phyloP scores from a whole-genome alignment of 2,888 invertebrate genomes.

The Drosophila longiperda region DNA sequence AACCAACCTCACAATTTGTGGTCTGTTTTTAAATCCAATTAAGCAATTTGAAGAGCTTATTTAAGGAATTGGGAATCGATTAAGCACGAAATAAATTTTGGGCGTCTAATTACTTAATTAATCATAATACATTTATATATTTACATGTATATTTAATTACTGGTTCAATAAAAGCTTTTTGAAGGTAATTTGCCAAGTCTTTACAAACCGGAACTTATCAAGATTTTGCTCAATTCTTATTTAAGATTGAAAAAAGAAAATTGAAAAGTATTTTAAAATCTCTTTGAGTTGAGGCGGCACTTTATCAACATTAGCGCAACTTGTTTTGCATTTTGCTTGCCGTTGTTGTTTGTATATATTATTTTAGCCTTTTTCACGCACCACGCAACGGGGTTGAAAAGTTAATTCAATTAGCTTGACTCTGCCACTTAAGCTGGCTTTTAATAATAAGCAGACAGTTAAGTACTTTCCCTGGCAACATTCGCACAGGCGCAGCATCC shows the following conservation, averaged over 20 bases:
- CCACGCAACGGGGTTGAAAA: slow-evolving; percentile 67
- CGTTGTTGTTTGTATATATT: slow-evolving; percentile 45
- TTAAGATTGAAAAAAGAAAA: slow-evolving; percentile 21
- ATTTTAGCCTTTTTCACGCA: slow-evolving; percentile 71
- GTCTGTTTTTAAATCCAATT: too few relatives aligned
- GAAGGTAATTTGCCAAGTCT: slow-evolving; percentile 2
- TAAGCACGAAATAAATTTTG: background rate
- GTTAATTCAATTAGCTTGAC: slow-evolving; percentile 79
- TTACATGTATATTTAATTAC: background rate
- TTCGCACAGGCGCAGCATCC: slow-evolving; percentile 10
- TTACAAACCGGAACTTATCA: slow-evolving; percentile 2
- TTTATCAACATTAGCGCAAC: slow-evolving; percentile 70
- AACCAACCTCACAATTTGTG: background rate
- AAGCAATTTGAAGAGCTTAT: too few relatives aligned
- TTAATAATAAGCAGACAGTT: slow-evolving; percentile 76
- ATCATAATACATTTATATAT: background rate
- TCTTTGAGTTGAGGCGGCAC: slow-evolving; percentile 62
- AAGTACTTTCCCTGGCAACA: slow-evolving; percentile 68
- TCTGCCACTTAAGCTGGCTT: slow-evolving; percentile 78
- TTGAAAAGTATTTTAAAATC: slow-evolving; percentile 54
- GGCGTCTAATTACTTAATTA: background rate
- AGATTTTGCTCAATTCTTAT: background rate
- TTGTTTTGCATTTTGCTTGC: slow-evolving; percentile 55
- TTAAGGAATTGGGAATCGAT: background rate
- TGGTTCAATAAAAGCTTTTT: background rate